Evolutionary conservation across 2,888 invertebrate species (phyloP).

Genomic region (Onchidella celtica): DNA sequence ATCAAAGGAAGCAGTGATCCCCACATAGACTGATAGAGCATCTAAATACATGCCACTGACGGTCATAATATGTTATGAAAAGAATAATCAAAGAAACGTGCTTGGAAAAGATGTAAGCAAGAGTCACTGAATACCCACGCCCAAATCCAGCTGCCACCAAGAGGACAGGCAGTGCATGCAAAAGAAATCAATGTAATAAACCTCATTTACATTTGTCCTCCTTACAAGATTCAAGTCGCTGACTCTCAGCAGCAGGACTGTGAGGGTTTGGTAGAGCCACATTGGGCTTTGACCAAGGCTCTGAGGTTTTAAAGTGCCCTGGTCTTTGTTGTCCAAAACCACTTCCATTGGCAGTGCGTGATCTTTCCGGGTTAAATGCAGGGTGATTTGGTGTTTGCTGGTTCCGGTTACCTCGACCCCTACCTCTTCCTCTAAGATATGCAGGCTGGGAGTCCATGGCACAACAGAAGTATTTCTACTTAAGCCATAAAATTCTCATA

Average conservation of each 20-base stretch:
- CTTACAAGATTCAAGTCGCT: conserved; percentile 41
- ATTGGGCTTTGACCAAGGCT: not conserved
- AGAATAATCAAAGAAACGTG: no score
- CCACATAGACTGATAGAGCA: no score
- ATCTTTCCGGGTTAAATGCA: not conserved
- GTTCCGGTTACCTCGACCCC: conserved; percentile 13
- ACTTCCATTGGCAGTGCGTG: conserved; percentile 9
- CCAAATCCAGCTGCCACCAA: conserved; percentile 10
- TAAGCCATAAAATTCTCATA: no score
- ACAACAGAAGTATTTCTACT: no score
- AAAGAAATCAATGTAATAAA: conserved; percentile 22
- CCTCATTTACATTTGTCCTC: conserved; percentile 37
- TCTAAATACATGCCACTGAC: no score
- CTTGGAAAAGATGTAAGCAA: no score
- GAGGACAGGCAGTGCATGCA: conserved; percentile 15
- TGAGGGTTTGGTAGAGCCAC: not conserved
- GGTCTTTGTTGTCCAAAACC: conserved; percentile 27
- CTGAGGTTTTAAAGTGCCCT: conserved; percentile 2
- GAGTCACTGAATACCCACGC: not conserved
- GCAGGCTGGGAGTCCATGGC: conserved; percentile 25
- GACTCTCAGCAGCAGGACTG: conserved; percentile 32
- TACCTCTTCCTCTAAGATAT: conserved; percentile 31
- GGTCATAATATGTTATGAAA: no score
- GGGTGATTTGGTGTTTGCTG: not conserved
- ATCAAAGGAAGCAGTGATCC: no score